Percentiles rank a stretch among this genome's conserved stretches.
phyloP scores from a whole-genome alignment of 2,797 vertebrate genomes.

The Myripristis jacobus region DNA sequence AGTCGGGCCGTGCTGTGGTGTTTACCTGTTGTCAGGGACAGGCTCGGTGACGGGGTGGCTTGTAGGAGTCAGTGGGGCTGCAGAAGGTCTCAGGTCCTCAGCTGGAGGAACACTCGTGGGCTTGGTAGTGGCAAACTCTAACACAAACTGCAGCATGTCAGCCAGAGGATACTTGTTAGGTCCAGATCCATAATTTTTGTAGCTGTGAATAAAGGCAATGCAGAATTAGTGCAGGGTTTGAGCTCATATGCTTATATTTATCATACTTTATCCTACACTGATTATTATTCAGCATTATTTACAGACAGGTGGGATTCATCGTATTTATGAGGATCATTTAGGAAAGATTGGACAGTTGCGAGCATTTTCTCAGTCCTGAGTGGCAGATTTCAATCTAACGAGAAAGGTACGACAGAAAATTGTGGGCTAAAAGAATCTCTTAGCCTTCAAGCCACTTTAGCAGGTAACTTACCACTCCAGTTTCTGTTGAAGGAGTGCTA shows the following conservation, averaged over 20 bases:
- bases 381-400: no score
- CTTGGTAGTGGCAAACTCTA: constrained; percentile 91
- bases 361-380: no score
- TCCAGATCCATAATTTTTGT: constrained; percentile 93
- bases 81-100: constrained; percentile 49
- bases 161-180: constrained; percentile 90
- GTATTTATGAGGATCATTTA: no score
- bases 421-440: no score
- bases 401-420: no score
- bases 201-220: constrained; percentile 78
- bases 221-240: background rate
- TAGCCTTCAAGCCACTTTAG: background rate
- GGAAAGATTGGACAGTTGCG: no score
- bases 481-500: constrained; percentile 89
- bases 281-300: background rate
- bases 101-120: constrained; percentile 68
- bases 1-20: background rate
- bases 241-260: background rate
- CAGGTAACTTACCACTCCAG: constrained; percentile 86
- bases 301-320: background rate
- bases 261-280: background rate
- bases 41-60: constrained; percentile 54
- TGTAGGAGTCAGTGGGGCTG: constrained; percentile 55
- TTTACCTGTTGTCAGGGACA: constrained; percentile 78
- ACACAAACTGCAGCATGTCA: constrained; percentile 94